Evolutionary conservation across 2,888 invertebrate species (phyloP).

Genomic region (Seladonia tumulorum): DNA sequence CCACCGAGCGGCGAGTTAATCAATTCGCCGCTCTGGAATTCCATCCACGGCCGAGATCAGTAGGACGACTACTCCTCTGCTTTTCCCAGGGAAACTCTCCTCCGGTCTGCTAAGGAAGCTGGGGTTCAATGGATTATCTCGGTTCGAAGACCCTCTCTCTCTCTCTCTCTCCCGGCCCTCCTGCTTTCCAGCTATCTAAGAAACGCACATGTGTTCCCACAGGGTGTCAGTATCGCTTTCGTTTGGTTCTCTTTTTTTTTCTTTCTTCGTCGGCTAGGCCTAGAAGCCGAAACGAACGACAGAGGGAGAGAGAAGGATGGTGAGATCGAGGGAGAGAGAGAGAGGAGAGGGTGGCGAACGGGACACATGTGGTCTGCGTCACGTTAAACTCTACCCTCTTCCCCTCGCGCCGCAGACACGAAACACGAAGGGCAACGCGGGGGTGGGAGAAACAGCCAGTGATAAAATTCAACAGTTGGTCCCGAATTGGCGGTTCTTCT

Average conservation of each 20-base stretch:
- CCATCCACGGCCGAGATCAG: neutral
- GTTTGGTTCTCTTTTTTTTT: constrained; percentile 24
- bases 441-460: constrained; percentile 59
- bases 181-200: constrained; percentile 58
- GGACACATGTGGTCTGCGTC: constrained; percentile 72
- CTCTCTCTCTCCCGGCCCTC: constrained; percentile 28
- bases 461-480: constrained; percentile 83
- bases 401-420: constrained; percentile 25
- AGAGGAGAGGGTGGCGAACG: constrained; percentile 63
- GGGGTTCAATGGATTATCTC: constrained; percentile 66
- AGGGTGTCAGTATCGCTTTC: constrained; percentile 75
- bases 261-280: constrained; percentile 42
- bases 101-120: constrained; percentile 12
- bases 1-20: neutral
- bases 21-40: neutral
- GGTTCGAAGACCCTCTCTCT: constrained; percentile 62
- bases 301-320: neutral
- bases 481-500: constrained; percentile 74
- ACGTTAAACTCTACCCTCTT: constrained; percentile 56
- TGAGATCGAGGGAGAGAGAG: neutral
- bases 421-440: constrained; percentile 49
- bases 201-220: constrained; percentile 73
- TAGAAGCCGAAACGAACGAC: constrained; percentile 2
- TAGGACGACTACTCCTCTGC: neutral
- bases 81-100: constrained; percentile 4